Conservation (phyloP, 2,888 invertebrate species). For the Timandra comae region DNA sequence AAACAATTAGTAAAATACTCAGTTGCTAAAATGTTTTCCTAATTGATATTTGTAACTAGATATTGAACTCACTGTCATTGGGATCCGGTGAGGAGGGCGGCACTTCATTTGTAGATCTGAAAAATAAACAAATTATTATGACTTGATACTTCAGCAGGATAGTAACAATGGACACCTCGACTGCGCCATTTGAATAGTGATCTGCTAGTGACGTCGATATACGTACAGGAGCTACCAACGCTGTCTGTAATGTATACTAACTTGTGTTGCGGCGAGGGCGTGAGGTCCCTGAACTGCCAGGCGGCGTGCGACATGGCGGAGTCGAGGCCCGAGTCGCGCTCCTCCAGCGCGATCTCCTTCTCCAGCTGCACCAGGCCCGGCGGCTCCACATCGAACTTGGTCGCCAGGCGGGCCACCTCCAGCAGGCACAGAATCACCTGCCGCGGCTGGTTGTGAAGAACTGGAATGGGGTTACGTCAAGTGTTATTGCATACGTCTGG, state of each 20-base stretch:
- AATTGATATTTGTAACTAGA: too few species aligned
- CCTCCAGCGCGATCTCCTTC: conserved; percentile 90
- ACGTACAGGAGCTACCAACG: too few species aligned
- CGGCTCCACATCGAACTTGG: conserved; percentile 86
- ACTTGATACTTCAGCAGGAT: too few species aligned
- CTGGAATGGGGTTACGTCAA: conserved; percentile 44
- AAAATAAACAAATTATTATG: conserved; percentile 2
- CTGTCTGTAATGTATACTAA: neutral
- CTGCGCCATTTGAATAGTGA: too few species aligned
- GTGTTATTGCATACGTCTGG: too few species aligned
- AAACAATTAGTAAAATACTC: neutral
- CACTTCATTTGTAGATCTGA: conserved; percentile 41
- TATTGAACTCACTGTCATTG: conserved; percentile 32
- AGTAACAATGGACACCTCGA: too few species aligned
- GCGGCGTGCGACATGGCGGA: conserved; percentile 79
- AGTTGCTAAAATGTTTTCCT: neutral
- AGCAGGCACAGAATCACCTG: conserved; percentile 90
- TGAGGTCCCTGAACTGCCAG: conserved; percentile 81
- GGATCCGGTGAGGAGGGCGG: conserved; percentile 42
- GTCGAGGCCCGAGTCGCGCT: conserved; percentile 80
- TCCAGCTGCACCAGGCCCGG: conserved; percentile 88
- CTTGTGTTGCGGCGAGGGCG: conserved; percentile 36
- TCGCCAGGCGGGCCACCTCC: conserved; percentile 89
- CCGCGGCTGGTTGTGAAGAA: conserved; percentile 88
- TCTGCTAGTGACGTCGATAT: too few species aligned